phyloP scores from a whole-genome alignment of 2,888 invertebrate genomes.

The Stegana nigrithorax region DNA sequence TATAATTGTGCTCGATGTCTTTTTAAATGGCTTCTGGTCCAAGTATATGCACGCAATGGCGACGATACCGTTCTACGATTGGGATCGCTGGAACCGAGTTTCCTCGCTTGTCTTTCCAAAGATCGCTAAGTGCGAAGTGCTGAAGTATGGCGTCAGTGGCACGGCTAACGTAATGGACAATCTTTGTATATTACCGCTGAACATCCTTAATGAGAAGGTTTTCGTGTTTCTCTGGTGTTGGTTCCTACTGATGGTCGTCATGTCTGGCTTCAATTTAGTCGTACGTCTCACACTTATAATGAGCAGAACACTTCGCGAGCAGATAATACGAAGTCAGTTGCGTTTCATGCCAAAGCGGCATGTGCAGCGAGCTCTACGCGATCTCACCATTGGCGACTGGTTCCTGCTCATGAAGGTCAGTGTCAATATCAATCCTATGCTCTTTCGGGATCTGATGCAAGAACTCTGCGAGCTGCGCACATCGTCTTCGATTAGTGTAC shows the following conservation, averaged over 20 bases:
- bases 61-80: conserved; percentile 59
- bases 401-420: conserved; percentile 81
- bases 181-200: conserved; percentile 80
- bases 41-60: conserved; percentile 60
- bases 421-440: conserved; percentile 79
- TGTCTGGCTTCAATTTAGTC: conserved; percentile 76
- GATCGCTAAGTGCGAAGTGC: conserved; percentile 89
- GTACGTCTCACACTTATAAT: conserved; percentile 76
- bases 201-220: conserved; percentile 84
- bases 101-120: conserved; percentile 69
- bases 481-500: conserved; percentile 39
- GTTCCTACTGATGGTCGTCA: conserved; percentile 75
- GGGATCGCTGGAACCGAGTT: conserved; percentile 63
- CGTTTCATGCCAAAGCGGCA: conserved; percentile 54
- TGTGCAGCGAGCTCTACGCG: conserved; percentile 48
- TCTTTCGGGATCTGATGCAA: conserved; percentile 76
- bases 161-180: conserved; percentile 83
- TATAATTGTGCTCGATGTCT: conserved; percentile 58
- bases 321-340: conserved; percentile 55
- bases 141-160: conserved; percentile 88
- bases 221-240: conserved; percentile 82
- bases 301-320: conserved; percentile 51
- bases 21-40: conserved; percentile 65
- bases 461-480: conserved; percentile 67
- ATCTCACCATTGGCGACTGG: conserved; percentile 78